Base-by-base conservation (phyloP, 1,140 invertebrate species). In the Asobara japonica region DNA sequence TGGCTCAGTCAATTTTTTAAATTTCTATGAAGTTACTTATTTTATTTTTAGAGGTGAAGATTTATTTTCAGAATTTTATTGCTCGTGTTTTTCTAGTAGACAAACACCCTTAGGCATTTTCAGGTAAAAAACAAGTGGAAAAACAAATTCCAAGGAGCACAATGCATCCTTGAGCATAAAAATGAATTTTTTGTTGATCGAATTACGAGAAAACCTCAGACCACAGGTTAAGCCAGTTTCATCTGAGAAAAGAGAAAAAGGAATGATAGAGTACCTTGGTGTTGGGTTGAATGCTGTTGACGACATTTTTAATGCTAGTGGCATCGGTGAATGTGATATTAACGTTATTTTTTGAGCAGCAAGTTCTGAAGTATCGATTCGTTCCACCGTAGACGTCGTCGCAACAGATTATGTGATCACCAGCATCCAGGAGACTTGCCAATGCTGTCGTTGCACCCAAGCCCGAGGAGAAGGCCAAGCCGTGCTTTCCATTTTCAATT, bases 371-470 rank as follows among this genome's bases (percentile, higher is more conserved):
- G 16, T 91, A 87, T 77, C 93, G 89, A 76, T 93, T 92, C 3
- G 97, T 98, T 13, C 97, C 98, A 67, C 98, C 98, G 83, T 99
- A 99, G 6, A 99, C 89, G 88, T 99, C 97, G 87, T 99, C 96
- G 73, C 94, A 93, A 71, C 92, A 93, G 31, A 99, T 82, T 4
- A 99, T 90, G 82, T 99, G 96, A 86, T 99, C 97, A 0, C 98
- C 98, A 73, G 87, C 73, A 64, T 91, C 91, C 0, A 99, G 85
- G 65, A 98, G 83, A 60, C 94, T 90, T 0, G 91, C 88, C 0
- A 99, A 82, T 2, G 92, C 91, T 1, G 92, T 94, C 0, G 91
- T 94, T 0, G 97, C 93, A 27, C 96, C 97, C 25, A 99, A 87
- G 20, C 98, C 98, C 36, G 97, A 98, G 1, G 96, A 88, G 89